Base-by-base conservation (phyloP, 64 coral and sea anemone genomes). In the Pocillopora verrucosa region DNA sequence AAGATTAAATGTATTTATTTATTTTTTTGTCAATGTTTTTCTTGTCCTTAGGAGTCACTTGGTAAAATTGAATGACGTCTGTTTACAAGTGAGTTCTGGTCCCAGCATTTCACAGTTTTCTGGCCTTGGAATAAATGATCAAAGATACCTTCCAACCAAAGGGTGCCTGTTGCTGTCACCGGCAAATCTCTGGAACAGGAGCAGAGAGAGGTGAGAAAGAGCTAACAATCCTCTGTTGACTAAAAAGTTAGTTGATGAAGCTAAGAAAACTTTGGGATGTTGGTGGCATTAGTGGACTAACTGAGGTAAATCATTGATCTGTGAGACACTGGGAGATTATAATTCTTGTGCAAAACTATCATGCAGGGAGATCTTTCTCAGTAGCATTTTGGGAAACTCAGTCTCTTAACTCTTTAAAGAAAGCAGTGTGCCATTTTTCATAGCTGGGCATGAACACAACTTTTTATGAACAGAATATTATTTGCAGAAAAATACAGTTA, bases 141-240 rank as follows among this genome's bases (percentile, higher is more conserved):
- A 78, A 20, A 34, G 87, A 73, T 96, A 89, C 74, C 81, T 96
- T 38, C 94, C 94, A 67, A 73, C 88, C 15, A 82, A 90, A 25
- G 91, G 87, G 14, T 90, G 87, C 75, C 65, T 96, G 14, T 78
- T 96, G 13, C 77, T 96, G 13, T 96, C 94, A 41, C 94, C 94
- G 15, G 86, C 94, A 36, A 96, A 96, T 76, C 88, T 96, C 13
- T 96, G 94, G 94, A 92, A 76, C 15, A 89, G 82, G 74, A 76
- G 75, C 41, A 78, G 78, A 51, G 61, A 88, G 20, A 96, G 94
- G 94, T 96, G 62, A 78, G 60, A 78, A 83, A 16, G 0, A n/a
- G 51, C 7, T 22, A 19, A 68, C 17, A 20, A 68, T 22, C 19
- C 24, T 16, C 24, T 68, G 15, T 68, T 24, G 65, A 68, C 65